Evolutionary conservation across 2,888 invertebrate species (phyloP).

Genomic region (Euzophera pinguis): DNA sequence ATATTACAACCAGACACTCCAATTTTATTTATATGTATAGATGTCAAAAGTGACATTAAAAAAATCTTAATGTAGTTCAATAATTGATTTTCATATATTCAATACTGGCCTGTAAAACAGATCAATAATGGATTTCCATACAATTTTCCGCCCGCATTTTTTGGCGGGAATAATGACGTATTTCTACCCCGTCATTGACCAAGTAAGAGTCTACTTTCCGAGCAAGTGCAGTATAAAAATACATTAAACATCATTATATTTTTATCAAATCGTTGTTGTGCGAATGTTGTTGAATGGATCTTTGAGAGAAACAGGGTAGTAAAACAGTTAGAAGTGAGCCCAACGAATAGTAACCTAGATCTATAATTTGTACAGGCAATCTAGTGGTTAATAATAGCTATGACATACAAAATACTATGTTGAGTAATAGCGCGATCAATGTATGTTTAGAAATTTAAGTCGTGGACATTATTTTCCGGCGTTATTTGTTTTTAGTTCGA

Average conservation of each 20-base stretch:
- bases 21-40: too few species aligned
- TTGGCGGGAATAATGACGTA: too few species aligned
- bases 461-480: background rate
- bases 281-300: slow-evolving; percentile 36
- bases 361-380: slow-evolving; percentile 22
- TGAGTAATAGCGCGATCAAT: background rate
- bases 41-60: too few species aligned
- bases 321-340: slow-evolving; percentile 55
- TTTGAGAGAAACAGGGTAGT: slow-evolving; percentile 65
- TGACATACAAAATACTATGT: background rate
- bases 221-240: slow-evolving; percentile 7
- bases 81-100: too few species aligned
- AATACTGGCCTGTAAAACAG: too few species aligned
- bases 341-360: slow-evolving; percentile 51
- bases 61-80: too few species aligned
- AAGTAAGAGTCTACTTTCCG: too few species aligned
- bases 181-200: too few species aligned
- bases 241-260: slow-evolving; percentile 31
- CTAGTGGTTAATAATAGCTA: slow-evolving; percentile 20
- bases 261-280: slow-evolving; percentile 32
- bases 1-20: too few species aligned
- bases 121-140: too few species aligned
- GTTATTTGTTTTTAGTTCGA: background rate
- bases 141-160: too few species aligned
- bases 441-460: background rate